Evolutionary conservation across 2,888 invertebrate species (phyloP).

Genomic region (Pharmacophagus antenor): DNA sequence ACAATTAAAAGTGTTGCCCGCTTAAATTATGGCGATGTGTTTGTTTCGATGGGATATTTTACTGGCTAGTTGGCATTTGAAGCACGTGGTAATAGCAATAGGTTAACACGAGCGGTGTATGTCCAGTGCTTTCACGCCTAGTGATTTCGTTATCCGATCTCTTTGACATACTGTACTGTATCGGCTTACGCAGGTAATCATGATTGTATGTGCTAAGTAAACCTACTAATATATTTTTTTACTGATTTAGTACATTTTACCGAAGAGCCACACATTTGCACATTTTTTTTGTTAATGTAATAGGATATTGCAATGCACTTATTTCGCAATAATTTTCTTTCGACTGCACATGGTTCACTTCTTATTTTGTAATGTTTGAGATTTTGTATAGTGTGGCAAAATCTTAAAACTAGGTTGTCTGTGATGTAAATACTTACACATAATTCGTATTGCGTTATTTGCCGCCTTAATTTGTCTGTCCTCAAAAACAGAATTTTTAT

Average conservation of each 20-base stretch:
- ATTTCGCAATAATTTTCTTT: conserved; percentile 18
- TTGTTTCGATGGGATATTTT: conserved; percentile 55
- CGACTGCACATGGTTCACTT: conserved; percentile 16
- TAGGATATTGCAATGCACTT: conserved; percentile 19
- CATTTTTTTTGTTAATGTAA: conserved; percentile 5
- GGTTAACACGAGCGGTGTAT: conserved; percentile 60
- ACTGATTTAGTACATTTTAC: not conserved
- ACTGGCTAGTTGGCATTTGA: conserved; percentile 71
- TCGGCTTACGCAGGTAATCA: conserved; percentile 46
- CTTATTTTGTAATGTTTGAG: conserved; percentile 12
- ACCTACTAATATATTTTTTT: conserved; percentile 28
- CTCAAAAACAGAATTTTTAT: conserved; percentile 21
- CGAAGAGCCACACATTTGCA: not conserved
- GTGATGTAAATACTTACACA: conserved; percentile 29
- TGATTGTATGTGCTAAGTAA: conserved; percentile 45
- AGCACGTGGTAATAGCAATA: conserved; percentile 59
- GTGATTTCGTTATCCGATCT: conserved; percentile 64
- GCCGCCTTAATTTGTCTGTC: conserved; percentile 19
- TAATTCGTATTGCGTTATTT: conserved; percentile 21
- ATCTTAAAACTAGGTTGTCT: conserved; percentile 23
- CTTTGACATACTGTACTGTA: conserved; percentile 59
- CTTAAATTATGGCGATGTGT: conserved; percentile 44
- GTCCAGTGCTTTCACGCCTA: conserved; percentile 69
- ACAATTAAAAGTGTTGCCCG: conserved; percentile 63
- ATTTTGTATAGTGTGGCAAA: conserved; percentile 14